A percentile compares a stretch with the other conserved stretches of the same genome.
Conservation (phyloP, 1,140 invertebrate genomes). For the Eurosta solidaginis region DNA sequence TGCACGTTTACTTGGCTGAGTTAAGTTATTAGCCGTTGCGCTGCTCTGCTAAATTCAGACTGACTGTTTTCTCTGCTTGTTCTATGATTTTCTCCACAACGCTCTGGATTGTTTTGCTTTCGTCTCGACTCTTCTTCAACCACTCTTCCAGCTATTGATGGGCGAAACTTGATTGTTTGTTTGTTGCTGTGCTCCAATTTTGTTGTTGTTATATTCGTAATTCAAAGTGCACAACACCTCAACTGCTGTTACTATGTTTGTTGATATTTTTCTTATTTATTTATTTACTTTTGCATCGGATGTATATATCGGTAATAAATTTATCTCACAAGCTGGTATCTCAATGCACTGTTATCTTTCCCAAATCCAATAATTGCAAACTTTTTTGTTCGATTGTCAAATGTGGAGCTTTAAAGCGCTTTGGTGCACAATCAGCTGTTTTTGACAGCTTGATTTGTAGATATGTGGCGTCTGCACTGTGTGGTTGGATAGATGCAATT, state of each 20-base stretch:
- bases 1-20: neutral
- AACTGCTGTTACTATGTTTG: neutral
- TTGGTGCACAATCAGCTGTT: neutral
- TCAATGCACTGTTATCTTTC: conserved; percentile 1
- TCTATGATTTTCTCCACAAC: neutral
- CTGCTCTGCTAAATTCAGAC: conserved; percentile 6
- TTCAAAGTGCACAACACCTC: neutral
- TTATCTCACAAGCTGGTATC: neutral
- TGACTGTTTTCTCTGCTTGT: conserved; percentile 7
- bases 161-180: neutral
- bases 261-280: neutral
- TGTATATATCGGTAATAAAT: neutral
- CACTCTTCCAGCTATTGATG: neutral
- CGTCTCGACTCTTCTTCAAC: neutral
- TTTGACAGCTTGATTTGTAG: neutral
- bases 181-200: neutral
- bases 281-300: neutral
- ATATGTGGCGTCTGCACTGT: neutral
- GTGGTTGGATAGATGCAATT: too few relatives aligned
- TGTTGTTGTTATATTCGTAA: neutral
- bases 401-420: neutral
- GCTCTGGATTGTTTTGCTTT: neutral
- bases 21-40: neutral
- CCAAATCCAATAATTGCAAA: neutral
- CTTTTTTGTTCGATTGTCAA: neutral